Conservation (phyloP, 2,113 vertebrate species). For the Plotosus lineatus region DNA sequence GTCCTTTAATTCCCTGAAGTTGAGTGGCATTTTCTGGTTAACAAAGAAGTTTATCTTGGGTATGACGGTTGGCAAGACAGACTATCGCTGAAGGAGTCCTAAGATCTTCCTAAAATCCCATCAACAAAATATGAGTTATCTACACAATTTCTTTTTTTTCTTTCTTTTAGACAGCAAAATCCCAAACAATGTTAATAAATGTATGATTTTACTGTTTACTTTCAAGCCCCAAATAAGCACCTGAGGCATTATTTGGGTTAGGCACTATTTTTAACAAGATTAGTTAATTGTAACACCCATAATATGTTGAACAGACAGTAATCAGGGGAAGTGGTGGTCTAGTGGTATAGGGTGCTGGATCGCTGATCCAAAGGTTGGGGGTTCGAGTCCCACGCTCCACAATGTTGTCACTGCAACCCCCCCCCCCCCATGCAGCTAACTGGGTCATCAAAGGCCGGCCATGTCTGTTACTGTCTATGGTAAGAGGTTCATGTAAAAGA, state of each 20-base stretch:
- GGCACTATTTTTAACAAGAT: constrained; percentile 8
- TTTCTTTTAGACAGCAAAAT: too few species aligned
- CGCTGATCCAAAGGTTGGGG: too few species aligned
- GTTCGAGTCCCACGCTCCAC: too few species aligned
- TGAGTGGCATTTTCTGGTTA: neutral
- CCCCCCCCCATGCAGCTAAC: too few species aligned
- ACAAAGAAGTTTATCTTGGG: neutral
- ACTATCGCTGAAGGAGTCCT: neutral
- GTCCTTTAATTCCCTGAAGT: neutral
- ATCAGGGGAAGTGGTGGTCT: too few species aligned
- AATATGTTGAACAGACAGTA: constrained; percentile 39
- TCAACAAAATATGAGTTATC: neutral
- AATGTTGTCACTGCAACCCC: too few species aligned
- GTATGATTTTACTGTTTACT: neutral
- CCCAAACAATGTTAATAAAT: neutral
- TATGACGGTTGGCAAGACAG: neutral
- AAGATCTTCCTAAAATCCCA: neutral
- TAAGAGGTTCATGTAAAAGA: too few species aligned
- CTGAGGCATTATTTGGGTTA: neutral
- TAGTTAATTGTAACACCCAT: neutral
- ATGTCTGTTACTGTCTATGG: too few species aligned
- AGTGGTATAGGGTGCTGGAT: too few species aligned
- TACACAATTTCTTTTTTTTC: too few species aligned
- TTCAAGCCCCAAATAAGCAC: too few species aligned
- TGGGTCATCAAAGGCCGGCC: too few species aligned